Conservation (phyloP, 2,113 vertebrate species). For the Blennius ocellaris region DNA sequence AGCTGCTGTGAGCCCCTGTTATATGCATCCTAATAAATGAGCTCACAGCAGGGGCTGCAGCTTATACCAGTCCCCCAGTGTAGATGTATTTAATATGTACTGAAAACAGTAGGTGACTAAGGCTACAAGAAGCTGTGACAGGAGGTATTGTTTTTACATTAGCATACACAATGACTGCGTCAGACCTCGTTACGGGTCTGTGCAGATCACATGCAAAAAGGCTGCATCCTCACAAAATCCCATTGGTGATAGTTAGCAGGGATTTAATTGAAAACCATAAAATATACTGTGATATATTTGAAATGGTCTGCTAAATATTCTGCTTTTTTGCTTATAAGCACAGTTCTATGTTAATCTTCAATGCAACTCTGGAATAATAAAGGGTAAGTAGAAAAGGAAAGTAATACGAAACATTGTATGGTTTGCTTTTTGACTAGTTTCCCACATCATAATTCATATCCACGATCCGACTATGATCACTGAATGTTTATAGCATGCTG, state of each 20-base stretch:
- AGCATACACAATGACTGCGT: constrained; percentile 1
- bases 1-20: background rate
- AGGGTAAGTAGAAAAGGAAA: background rate
- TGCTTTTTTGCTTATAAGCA: background rate
- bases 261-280: background rate
- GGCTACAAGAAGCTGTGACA: constrained; percentile 10
- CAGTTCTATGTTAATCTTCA: background rate
- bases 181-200: constrained; percentile 26
- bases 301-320: background rate
- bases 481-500: background rate
- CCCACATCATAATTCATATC: background rate
- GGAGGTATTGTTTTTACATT: constrained; percentile 28
- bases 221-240: background rate
- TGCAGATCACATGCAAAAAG: constrained; percentile 19
- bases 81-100: background rate
- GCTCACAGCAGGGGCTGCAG: constrained; percentile 7
- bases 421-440: background rate
- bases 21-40: constrained; percentile 9
- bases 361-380: background rate
- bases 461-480: background rate
- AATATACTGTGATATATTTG: background rate
- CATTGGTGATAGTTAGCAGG: background rate
- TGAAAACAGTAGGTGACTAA: constrained; percentile 20
- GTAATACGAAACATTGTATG: background rate
- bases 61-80: background rate